Conservation (phyloP, 2,888 invertebrate genomes). For the Tromatobia lineatoria region DNA sequence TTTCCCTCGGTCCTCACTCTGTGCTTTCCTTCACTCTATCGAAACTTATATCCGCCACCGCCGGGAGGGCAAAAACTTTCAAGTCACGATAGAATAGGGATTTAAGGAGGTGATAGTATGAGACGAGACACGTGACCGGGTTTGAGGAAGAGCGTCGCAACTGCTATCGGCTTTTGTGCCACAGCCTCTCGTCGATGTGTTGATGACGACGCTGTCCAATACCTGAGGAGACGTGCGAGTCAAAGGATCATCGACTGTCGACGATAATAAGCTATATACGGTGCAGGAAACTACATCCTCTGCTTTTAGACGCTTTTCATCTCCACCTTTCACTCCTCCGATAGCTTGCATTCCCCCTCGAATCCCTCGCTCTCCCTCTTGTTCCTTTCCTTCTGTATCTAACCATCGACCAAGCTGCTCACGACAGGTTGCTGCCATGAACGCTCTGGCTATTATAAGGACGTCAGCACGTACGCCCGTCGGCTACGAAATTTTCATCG, state of each 20-base stretch:
- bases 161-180: constrained; percentile 44
- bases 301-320: constrained; percentile 3
- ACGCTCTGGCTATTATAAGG: not conserved
- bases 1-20: not conserved
- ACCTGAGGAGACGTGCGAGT: constrained; percentile 47
- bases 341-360: not conserved
- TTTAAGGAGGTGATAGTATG: constrained; percentile 63
- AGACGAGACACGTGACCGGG: constrained; percentile 63
- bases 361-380: not conserved
- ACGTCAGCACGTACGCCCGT: constrained; percentile 12
- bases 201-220: constrained; percentile 55
- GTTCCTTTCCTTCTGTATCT: constrained; percentile 6
- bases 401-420: constrained; percentile 11
- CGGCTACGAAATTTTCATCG: constrained; percentile 5
- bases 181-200: constrained; percentile 42
- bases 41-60: constrained; percentile 50
- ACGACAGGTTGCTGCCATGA: constrained; percentile 49
- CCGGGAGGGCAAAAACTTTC: constrained; percentile 52
- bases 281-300: constrained; percentile 8
- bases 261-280: constrained; percentile 61
- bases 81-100: constrained; percentile 62
- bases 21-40: constrained; percentile 28
- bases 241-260: constrained; percentile 64
- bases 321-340: not conserved
- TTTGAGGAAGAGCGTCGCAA: constrained; percentile 47